Conservation (phyloP, 92 coral and sea anemone genomes). For the Zoanthus gigantus region DNA sequence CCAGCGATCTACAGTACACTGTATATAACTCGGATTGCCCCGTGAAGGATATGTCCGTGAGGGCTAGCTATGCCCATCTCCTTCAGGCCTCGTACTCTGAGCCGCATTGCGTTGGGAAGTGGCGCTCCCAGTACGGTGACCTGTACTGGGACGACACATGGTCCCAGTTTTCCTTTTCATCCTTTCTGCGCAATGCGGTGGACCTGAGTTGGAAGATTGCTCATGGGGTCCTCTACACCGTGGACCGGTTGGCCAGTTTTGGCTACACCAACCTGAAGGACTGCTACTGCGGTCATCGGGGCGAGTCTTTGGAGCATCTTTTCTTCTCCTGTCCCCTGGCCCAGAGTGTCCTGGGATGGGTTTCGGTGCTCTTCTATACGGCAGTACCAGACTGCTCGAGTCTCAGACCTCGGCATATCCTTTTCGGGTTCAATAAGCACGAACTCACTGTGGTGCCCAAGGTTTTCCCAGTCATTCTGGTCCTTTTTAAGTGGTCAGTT, state of each 20-base stretch:
- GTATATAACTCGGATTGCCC: too few relatives aligned
- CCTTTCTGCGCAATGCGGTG: neutral
- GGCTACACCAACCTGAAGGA: neutral
- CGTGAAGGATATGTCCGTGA: neutral
- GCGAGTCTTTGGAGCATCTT: neutral
- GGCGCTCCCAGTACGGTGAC: neutral
- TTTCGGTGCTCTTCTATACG: too few relatives aligned
- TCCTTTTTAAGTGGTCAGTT: too few relatives aligned
- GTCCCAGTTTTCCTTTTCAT: neutral
- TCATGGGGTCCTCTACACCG: slow-evolving; percentile 53
- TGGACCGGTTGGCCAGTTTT: slow-evolving; percentile 1
- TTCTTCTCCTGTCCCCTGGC: too few relatives aligned
- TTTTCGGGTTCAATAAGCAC: too few relatives aligned
- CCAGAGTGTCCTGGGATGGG: too few relatives aligned
- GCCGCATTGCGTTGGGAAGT: slow-evolving; percentile 37
- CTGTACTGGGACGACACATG: slow-evolving; percentile 46
- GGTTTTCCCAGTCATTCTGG: too few relatives aligned
- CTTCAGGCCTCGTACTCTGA: too few relatives aligned
- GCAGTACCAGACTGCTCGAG: too few relatives aligned
- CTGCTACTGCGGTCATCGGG: slow-evolving; percentile 22
- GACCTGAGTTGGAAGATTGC: slow-evolving; percentile 56
- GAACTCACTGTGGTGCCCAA: too few relatives aligned
- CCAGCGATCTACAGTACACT: too few relatives aligned
- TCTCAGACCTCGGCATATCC: too few relatives aligned
- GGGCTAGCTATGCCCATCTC: neutral